A percentile compares a stretch with the other conserved stretches of the same genome.
These are phyloP conservation scores for Polypedilum vanderplanki DNA, from an alignment of 1,140 invertebrate genomes.

Conservation along the genomic window DNA sequence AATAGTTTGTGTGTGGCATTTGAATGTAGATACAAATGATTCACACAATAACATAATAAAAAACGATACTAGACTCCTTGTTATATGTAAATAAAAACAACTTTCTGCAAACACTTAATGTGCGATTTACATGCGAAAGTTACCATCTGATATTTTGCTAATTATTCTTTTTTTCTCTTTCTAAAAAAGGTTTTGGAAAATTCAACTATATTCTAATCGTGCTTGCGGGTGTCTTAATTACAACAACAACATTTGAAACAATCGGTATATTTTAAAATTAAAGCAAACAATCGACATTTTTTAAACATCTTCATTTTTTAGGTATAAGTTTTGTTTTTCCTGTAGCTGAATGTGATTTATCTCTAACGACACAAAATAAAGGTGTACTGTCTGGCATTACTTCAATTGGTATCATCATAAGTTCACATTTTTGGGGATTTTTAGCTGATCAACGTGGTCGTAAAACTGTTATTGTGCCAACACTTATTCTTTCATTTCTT, in stretches of 20 bases:
- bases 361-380: conserved; percentile 38
- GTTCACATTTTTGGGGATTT: conserved; percentile 59
- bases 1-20: no score
- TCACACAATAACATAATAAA: no score
- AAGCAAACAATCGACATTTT: background rate
- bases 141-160: no score
- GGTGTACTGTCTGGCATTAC: conserved; percentile 39
- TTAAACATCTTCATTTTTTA: background rate
- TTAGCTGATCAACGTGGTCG: conserved; percentile 60
- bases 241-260: conserved; percentile 38
- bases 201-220: conserved; percentile 57
- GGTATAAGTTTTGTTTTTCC: conserved; percentile 42
- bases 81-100: no score
- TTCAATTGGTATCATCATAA: conserved; percentile 49
- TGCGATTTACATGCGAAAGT: no score
- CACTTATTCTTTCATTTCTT: conserved; percentile 36
- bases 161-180: no score
- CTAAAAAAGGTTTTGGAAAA: conserved; percentile 46
- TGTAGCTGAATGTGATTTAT: conserved; percentile 43
- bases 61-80: no score
- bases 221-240: conserved; percentile 45
- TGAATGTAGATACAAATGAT: no score
- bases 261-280: background rate
- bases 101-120: no score
- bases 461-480: conserved; percentile 47